Evolutionary conservation across 2,888 invertebrate genomes (phyloP).

Genomic region (Plutella xylostella): DNA sequence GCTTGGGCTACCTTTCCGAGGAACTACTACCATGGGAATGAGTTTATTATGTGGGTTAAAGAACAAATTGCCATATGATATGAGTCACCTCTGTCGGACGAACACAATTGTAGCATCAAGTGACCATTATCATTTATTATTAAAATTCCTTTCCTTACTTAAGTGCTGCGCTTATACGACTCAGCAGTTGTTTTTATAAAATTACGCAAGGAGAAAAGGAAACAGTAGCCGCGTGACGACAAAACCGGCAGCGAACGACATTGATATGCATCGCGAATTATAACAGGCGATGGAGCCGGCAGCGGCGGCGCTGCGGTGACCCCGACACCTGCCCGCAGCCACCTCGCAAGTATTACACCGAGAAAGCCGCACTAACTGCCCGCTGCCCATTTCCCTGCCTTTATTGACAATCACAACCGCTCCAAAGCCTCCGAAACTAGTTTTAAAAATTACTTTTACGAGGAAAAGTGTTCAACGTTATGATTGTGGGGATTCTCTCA

Average conservation of each 20-base stretch:
- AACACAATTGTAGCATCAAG: no score
- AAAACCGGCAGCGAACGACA: not conserved
- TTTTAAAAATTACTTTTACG: conserved; percentile 52
- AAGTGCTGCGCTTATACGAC: no score
- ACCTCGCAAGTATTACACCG: conserved; percentile 35
- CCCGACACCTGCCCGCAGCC: conserved; percentile 24
- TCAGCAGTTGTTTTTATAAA: no score
- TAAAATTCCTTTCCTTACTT: no score
- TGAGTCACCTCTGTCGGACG: no score
- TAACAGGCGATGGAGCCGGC: conserved; percentile 16
- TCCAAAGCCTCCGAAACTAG: conserved; percentile 47
- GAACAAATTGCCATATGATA: no score
- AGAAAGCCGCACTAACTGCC: conserved; percentile 53
- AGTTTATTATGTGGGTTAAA: no score
- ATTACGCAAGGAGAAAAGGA: no score
- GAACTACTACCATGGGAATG: no score
- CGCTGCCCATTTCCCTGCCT: conserved; percentile 50
- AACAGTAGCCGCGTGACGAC: not conserved
- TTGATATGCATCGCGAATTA: not conserved
- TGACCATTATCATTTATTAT: no score
- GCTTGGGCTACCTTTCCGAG: conserved; percentile 1
- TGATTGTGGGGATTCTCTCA: conserved; percentile 45
- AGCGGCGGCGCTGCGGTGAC: conserved; percentile 37
- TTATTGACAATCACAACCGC: conserved; percentile 56
- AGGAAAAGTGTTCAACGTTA: conserved; percentile 39